Conservation (phyloP, 2,797 vertebrate genomes). For the Huso huso region DNA sequence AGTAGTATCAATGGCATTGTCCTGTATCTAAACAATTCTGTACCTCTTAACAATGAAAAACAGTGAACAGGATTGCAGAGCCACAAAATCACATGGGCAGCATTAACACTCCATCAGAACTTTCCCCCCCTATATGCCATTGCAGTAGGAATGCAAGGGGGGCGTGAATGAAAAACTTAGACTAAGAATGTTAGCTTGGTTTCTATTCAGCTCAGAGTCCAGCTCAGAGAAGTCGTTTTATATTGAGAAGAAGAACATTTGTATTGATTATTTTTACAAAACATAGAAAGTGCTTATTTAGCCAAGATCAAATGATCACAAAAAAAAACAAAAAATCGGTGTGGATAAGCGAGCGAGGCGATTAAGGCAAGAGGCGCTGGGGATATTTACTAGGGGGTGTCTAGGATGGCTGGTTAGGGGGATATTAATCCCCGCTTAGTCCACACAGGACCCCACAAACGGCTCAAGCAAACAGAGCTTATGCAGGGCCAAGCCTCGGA, state of each 20-base stretch:
- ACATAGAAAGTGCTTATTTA: conserved; percentile 83
- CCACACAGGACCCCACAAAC: conserved; percentile 84
- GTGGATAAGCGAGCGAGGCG: conserved; percentile 85
- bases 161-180: too few relatives aligned
- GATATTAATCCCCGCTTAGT: conserved; percentile 98
- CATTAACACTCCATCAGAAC: too few relatives aligned
- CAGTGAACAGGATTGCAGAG: too few relatives aligned
- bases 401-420: conserved; percentile 74
- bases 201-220: too few relatives aligned
- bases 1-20: too few relatives aligned
- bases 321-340: conserved; percentile 81
- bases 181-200: too few relatives aligned
- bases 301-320: conserved; percentile 76
- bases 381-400: conserved; percentile 65
- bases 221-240: too few relatives aligned
- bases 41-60: too few relatives aligned
- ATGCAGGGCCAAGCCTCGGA: conserved; percentile 84
- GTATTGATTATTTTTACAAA: conserved; percentile 36
- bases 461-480: conserved; percentile 90
- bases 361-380: conserved; percentile 63
- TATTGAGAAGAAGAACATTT: neutral
- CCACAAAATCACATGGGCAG: too few relatives aligned
- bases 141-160: too few relatives aligned
- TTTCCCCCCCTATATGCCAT: too few relatives aligned
- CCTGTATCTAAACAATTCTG: too few relatives aligned